Evolutionary conservation across 2,888 invertebrate species (phyloP).

Genomic region (Abscondita cerata): DNA sequence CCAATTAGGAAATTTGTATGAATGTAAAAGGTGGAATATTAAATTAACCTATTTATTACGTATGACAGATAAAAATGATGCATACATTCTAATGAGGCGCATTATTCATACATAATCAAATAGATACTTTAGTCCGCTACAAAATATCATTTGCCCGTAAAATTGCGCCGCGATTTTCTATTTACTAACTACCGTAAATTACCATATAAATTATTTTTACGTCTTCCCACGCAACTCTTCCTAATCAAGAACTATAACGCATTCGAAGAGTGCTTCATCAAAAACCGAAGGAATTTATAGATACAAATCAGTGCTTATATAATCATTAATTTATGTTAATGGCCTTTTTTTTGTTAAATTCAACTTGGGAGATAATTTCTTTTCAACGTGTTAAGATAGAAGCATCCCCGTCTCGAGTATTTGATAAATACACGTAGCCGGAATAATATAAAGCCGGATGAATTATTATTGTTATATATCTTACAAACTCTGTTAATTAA

Average conservation of each 20-base stretch:
- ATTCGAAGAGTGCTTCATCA: conserved; percentile 3
- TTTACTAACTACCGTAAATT: conserved; percentile 6
- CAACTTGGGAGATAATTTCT: conserved; percentile 19
- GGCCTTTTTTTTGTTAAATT: conserved; percentile 17
- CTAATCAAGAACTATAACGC: conserved; percentile 6
- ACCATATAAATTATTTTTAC: conserved; percentile 3
- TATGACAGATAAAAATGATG: too few relatives aligned
- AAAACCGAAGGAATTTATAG: conserved; percentile 11
- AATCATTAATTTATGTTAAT: conserved; percentile 21
- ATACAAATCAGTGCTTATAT: conserved; percentile 18
- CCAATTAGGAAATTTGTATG: conserved; percentile 5
- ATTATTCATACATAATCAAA: too few relatives aligned
- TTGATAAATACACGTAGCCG: conserved; percentile 19
- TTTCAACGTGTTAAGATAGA: conserved; percentile 14
- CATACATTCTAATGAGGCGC: too few relatives aligned
- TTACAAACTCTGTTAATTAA: conserved; percentile 23
- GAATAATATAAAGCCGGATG: conserved; percentile 14
- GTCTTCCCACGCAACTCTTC: conserved; percentile 8
- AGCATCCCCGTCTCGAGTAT: conserved; percentile 12
- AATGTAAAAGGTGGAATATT: conserved; percentile 3
- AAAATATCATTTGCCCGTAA: too few relatives aligned
- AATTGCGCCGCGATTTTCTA: too few relatives aligned
- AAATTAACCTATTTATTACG: neutral
- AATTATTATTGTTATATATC: conserved; percentile 27
- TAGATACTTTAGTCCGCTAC: too few relatives aligned